These are phyloP conservation scores for Sarcophaga subvicina DNA, from an alignment of 2,888 invertebrate species.

Conservation along the genomic window DNA sequence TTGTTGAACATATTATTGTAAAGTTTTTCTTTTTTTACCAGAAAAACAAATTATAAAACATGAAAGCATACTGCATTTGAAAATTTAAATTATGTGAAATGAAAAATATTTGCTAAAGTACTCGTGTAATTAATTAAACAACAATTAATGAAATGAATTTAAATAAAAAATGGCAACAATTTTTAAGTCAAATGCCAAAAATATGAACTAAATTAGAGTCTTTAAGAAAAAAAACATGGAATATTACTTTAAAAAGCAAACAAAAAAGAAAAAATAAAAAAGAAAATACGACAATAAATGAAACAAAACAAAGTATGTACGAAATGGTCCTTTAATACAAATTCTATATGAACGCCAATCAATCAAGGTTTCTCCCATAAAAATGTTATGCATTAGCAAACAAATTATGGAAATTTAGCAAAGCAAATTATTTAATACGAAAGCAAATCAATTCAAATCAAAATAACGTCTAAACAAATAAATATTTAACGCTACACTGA, in stretches of 20 bases:
- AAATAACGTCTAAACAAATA: conserved; percentile 59
- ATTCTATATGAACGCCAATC: conserved; percentile 57
- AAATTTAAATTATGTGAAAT: no score
- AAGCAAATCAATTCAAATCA: conserved; percentile 53
- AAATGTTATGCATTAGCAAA: conserved; percentile 54
- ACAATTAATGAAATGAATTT: no score
- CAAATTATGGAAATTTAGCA: conserved; percentile 66
- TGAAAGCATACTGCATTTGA: no score
- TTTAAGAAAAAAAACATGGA: not conserved
- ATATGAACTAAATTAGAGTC: no score
- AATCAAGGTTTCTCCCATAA: conserved; percentile 35
- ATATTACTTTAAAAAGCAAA: not conserved
- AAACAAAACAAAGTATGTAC: conserved; percentile 8
- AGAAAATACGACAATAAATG: conserved; percentile 36
- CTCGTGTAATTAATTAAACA: no score
- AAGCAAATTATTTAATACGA: conserved; percentile 63
- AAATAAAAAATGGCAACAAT: no score
- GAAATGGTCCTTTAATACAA: conserved; percentile 25
- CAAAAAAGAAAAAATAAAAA: conserved; percentile 42
- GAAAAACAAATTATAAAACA: no score
- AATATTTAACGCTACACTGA: conserved; percentile 60
- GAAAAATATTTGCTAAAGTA: no score
- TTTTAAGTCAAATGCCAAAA: no score
- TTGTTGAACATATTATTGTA: no score
- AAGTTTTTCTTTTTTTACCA: no score